Base-by-base conservation (phyloP, 2,113 vertebrate species). In the Podiceps cristatus region DNA sequence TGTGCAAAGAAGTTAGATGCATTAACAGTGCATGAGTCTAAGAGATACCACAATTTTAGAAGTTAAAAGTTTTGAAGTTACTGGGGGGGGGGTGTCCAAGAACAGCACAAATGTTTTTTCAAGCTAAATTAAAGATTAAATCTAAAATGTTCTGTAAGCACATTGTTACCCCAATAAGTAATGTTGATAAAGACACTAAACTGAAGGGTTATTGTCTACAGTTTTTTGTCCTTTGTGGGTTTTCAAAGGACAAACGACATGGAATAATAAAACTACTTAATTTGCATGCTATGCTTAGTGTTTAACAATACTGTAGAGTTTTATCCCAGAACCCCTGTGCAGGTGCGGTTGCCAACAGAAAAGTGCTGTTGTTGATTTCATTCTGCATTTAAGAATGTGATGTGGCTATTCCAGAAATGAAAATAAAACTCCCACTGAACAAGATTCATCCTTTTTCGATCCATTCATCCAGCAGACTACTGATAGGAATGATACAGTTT, bases 121-220 rank as follows among this genome's bases (percentile, higher is more conserved):
- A 94, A 82, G 25, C 37, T 59, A 71, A 88, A 91, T 50, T 66
- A 5, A 77, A 88, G 80, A 96, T 62, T 96, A 66, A 87, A 93
- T 90, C 44, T 71, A 53, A 55, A 52, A 45, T 75, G 5, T 92
- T 92, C 68, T 72, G 33, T 47, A 89, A 84, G 52, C 23, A 58
- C 2, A 2, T 75, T 78, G 9, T 84, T 88, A 25, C 10, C 44
- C 45, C 27, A 35, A 0, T 91, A 71, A 81, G 16, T 85, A 87
- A 44, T 31, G 24, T 29, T 91, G 56, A 42, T 68, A 59, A 14
- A 49, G 49, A 92, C 33, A 20, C 73, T 74, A 50, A 79, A 78
- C 35, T 66, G 62, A 75, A 42, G 49, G 1, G 0, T 81, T 9
- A 33, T 56, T 72, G 35, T 77, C 67, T 71, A 28, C 29, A 58